Evolutionary conservation across 2,888 invertebrate genomes (phyloP), one percentile per base, ranked within the genome.

Genomic region (Calameuta idolon): DNA sequence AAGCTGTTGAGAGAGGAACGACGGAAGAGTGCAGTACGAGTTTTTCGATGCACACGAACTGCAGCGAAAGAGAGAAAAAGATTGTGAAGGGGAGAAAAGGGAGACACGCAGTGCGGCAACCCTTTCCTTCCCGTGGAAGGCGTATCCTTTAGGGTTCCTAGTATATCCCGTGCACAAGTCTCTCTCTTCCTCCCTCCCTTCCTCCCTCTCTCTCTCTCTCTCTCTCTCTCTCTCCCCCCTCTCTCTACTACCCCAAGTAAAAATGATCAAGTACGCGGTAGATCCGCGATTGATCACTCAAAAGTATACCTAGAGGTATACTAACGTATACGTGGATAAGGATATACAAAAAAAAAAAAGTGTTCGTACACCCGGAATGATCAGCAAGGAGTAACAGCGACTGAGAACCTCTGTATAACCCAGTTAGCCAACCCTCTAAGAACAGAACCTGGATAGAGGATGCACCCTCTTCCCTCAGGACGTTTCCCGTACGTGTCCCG

Each of bases 391-490:
- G 9, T 23, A 55, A 9, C 9, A 23, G 2, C 55, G 71, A 84
- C 88, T 89, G 89, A 85, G 89, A 87, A 87, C 89, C 88, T 37
- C 84, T 80, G 84, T 89, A 23, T 55, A 89, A 89, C 86, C 80
- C 83, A 89, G 88, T 89, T 89, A 89, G 81, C 84, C 55, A 23
- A 82, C 85, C 88, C 86, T 88, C 88, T 81, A 82, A 85, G 85
- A 81, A 81, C 82, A 79, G 75, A 79, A 84, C 55, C 55, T 55
- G 23, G 55, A 76, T 71, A 77, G 87, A 87, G 86, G 84, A 86
- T 86, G 87, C 85, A 87, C 86, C 89, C 87, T 88, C 87, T 82
- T 83, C 85, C 84, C 86, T 85, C 85, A 83, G 84, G 83, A 86
- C 81, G 81, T 80, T 78, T 78, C 77, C 82, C 81, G 87, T 88